Conservation (phyloP, 2,797 vertebrate species). For the Antrozous pallidus region DNA sequence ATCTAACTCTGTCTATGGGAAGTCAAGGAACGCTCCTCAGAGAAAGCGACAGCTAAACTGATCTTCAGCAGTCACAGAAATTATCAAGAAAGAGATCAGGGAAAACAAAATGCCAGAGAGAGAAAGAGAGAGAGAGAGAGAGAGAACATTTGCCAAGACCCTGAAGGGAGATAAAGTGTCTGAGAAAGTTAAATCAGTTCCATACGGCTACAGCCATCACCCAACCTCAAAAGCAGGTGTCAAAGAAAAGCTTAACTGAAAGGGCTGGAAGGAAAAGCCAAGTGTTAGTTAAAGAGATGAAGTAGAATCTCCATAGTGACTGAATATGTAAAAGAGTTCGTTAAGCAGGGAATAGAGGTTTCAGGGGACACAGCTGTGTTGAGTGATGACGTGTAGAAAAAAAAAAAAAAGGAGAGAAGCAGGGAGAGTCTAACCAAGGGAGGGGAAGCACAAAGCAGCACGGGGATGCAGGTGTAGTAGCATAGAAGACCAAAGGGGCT, state of each 20-base stretch:
- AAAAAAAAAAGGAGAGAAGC: not conserved
- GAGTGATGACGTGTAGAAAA: not conserved
- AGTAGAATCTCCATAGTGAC: not conserved
- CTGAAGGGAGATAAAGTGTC: not conserved
- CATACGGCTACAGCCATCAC: not conserved
- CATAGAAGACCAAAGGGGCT: constrained; percentile 47
- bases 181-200: not conserved
- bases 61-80: not conserved
- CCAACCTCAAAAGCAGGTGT: not conserved
- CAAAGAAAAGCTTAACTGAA: not conserved
- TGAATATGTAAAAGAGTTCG: not conserved
- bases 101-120: not conserved
- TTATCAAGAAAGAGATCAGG: not conserved
- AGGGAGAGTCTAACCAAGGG: not conserved
- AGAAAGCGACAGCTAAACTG: not conserved
- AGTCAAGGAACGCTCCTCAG: not conserved
- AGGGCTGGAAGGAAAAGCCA: not conserved
- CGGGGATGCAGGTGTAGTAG: not conserved
- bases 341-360: not conserved
- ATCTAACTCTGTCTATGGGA: not conserved
- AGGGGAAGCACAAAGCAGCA: not conserved
- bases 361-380: not conserved
- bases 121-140: not conserved
- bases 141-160: not conserved
- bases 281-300: not conserved